Base-by-base conservation (phyloP, 2,113 vertebrate species). In the Cygnus buccinator region DNA sequence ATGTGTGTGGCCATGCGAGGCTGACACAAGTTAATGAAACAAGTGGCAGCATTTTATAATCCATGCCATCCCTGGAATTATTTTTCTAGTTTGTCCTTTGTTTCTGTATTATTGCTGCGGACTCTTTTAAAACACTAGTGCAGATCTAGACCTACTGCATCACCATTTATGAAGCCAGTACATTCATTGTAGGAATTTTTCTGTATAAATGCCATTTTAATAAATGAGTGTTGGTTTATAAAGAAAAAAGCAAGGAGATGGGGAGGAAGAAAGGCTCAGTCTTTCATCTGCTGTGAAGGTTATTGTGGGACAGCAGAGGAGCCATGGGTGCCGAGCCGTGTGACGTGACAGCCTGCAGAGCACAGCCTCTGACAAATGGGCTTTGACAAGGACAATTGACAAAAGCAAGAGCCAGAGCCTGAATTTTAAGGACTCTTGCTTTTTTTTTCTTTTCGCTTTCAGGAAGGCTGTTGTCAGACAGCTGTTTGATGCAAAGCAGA, bases 311-410 rank as follows among this genome's bases (percentile, higher is more conserved):
- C 78, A 66, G 62, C 2, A 1, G 72, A 79, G 58, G 71, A 96
- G 72, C 80, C 80, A 41, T 10, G 52, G 72, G 67, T 86, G 88
- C 57, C 1, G 52, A 71, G 67, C 58, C 0, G 16, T 76, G 77
- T 67, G 86, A 75, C 16, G 6, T 58, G 77, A 84, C 86, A 80
- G 68, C 74, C 88, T 90, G 90, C 94, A 91, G 84, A 93, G 54
- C 72, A 43, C 26, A 39, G 52, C 75, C 50, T 84, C 91, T 94
- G 86, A 73, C 93, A 96, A 96, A 96, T 48, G 72, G 72, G 17
- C 58, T 94, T 63, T 93, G 92, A 94, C 94, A 94, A 63, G 74
- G 94, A 57, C 14, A 22, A 79, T 52, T 82, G 92, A 97, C 84
- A 93, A 82, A 93, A 92, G 41, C 91, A 94, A 95, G 92, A 84